Evolutionary conservation across 2,888 invertebrate species (phyloP).

Genomic region (Odontomyia ornata): DNA sequence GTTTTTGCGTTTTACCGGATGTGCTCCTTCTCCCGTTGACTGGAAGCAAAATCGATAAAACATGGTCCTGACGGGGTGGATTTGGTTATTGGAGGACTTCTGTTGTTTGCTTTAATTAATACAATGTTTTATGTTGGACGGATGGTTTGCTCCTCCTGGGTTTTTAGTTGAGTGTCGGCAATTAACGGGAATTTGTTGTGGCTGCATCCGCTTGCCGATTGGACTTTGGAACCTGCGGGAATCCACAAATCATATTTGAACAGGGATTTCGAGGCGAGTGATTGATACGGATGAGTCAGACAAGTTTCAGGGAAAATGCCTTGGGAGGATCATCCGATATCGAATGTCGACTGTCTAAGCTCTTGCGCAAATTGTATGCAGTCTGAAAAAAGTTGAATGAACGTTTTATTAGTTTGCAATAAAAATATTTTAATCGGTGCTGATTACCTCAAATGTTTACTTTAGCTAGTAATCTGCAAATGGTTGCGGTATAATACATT

Average conservation of each 20-base stretch:
- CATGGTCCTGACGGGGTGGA: background rate
- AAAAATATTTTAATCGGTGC: too few relatives aligned
- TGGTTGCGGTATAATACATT: too few relatives aligned
- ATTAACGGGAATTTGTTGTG: background rate
- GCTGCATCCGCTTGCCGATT: background rate
- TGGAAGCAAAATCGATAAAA: slow-evolving; percentile 19
- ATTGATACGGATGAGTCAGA: background rate
- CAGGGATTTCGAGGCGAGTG: background rate
- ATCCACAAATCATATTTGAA: background rate
- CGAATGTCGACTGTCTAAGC: background rate
- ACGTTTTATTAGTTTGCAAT: too few relatives aligned
- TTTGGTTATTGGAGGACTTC: background rate
- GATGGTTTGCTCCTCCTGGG: too few relatives aligned
- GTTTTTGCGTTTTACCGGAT: background rate
- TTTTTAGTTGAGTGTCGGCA: background rate
- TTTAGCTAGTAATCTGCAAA: too few relatives aligned
- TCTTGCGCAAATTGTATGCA: background rate
- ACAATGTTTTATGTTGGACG: background rate
- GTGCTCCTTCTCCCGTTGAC: background rate
- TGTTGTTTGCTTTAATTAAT: background rate
- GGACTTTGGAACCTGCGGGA: slow-evolving; percentile 9
- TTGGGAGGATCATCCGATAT: slow-evolving; percentile 2
- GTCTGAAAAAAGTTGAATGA: background rate
- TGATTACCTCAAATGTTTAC: too few relatives aligned
- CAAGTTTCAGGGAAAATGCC: background rate